Evolutionary conservation across 1,140 invertebrate species (phyloP).

Genomic region (Pygmarrhopalites habei): DNA sequence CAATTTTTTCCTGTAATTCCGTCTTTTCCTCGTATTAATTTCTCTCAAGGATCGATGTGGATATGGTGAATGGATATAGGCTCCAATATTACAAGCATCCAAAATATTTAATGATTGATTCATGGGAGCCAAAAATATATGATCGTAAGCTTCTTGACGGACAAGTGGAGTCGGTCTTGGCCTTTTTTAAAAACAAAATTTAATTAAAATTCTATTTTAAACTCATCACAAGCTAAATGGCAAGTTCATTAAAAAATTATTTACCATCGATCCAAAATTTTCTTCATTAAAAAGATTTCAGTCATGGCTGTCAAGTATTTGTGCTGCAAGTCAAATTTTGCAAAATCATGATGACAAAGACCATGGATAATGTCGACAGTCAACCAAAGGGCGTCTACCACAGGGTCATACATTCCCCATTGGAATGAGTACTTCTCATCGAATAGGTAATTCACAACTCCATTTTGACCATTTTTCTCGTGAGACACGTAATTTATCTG

Average conservation of each 20-base stretch:
- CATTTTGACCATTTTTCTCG: neutral
- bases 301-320: constrained; percentile 5
- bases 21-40: neutral
- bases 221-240: no score
- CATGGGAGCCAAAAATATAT: constrained; percentile 5
- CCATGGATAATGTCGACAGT: constrained; percentile 6
- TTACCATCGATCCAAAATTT: constrained; percentile 1
- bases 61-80: constrained; percentile 1
- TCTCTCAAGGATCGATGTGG: neutral
- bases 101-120: constrained; percentile 8
- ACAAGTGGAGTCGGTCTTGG: neutral
- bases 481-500: constrained; percentile 1
- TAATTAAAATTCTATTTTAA: neutral
- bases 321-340: neutral
- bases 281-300: constrained; percentile 1
- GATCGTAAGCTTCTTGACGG: neutral
- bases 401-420: constrained; percentile 13
- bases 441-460: neutral
- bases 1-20: no score
- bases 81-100: constrained; percentile 7
- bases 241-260: no score
- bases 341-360: neutral
- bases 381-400: constrained; percentile 10
- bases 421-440: neutral
- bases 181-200: no score